Evolutionary conservation across 1,140 invertebrate species (phyloP), one percentile per base, ranked within the genome.

Genomic region (Pinna nobilis): DNA sequence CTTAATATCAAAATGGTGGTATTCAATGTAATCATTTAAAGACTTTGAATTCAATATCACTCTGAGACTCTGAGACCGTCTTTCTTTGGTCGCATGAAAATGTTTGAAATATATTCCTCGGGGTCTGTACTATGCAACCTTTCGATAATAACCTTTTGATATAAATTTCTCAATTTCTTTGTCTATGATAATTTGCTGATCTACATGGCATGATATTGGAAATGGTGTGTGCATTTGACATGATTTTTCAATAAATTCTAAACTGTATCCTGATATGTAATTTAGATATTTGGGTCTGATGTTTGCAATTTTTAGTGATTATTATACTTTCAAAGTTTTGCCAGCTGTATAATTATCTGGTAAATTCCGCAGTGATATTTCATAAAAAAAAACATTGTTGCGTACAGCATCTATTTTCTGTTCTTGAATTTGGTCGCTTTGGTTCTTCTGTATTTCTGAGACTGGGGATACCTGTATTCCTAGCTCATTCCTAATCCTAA

Each of bases 1-100:
- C n/a, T n/a, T n/a, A n/a, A 82, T 82, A 51, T 79, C 80, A 33
- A 78, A 82, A 74, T 82, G 80, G 53, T 69, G 57, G 64, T 80
- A 80, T 41, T 60, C 39, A 4, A 82, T 61, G 25, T 41, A 44
- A 66, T 78, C 41, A 70, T 78, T 80, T 28, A 82, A 50, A 11
- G 70, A 30, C 47, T 79, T 79, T 5, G 80, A 49, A 73, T 80
- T 77, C 5, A 79, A 33, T 47, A 80, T 82, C 25, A 80, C 49
- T 67, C 75, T 65, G 30, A 68, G 64, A 57, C 53, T 41, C 11
- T n/a, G n/a, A n/a, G n/a, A n/a, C 74, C 78, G 71, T 78, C 67
- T 67, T 76, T 71, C 57, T 77, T 82, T 15, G 51, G 70, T 32
- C 71, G 33, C 20, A 70, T 25, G 63, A 82, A 82, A 60, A 82